Percentiles rank a stretch among this genome's conserved stretches.
Evolutionary conservation across 2,113 vertebrate genomes (phyloP).

Genomic region (Nerophis ophidion): DNA sequence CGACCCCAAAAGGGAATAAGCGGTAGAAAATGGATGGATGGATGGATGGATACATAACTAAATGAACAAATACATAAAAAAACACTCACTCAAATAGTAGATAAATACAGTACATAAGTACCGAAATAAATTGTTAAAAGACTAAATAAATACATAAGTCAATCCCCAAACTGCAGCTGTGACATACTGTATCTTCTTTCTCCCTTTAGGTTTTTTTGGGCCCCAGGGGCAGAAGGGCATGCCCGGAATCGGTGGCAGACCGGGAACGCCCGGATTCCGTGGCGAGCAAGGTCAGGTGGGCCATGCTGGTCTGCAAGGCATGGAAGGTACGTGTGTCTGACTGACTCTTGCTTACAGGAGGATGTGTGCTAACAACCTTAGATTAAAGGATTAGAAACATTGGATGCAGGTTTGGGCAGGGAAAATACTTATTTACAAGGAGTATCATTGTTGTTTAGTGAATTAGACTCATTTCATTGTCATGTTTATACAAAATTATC

Average conservation of each 20-base stretch:
- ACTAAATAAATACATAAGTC: too few species aligned
- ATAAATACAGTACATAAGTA: too few species aligned
- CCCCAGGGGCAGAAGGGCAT: slow-evolving; percentile 76
- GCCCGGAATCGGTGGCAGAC: slow-evolving; percentile 78
- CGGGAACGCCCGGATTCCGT: slow-evolving; percentile 78
- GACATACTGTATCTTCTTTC: not conserved
- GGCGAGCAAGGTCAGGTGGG: slow-evolving; percentile 79
- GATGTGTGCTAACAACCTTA: slow-evolving; percentile 31
- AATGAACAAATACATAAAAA: too few species aligned
- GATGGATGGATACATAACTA: too few species aligned
- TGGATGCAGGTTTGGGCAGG: slow-evolving; percentile 6
- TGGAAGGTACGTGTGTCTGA: slow-evolving; percentile 75
- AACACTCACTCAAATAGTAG: too few species aligned
- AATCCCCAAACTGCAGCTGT: not conserved
- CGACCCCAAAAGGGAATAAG: too few species aligned
- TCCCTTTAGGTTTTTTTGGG: slow-evolving; percentile 74
- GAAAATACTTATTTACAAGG: slow-evolving; percentile 8
- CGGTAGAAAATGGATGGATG: too few species aligned
- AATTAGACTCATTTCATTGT: too few species aligned
- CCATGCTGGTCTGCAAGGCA: slow-evolving; percentile 79
- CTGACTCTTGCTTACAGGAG: slow-evolving; percentile 7
- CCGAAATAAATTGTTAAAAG: too few species aligned
- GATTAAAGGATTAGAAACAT: slow-evolving; percentile 43
- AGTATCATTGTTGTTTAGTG: slow-evolving; percentile 10
- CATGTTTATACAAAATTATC: not conserved